Evolutionary conservation across 92 coral and sea anemone species (phyloP).

Genomic region (Bergia sp.): DNA sequence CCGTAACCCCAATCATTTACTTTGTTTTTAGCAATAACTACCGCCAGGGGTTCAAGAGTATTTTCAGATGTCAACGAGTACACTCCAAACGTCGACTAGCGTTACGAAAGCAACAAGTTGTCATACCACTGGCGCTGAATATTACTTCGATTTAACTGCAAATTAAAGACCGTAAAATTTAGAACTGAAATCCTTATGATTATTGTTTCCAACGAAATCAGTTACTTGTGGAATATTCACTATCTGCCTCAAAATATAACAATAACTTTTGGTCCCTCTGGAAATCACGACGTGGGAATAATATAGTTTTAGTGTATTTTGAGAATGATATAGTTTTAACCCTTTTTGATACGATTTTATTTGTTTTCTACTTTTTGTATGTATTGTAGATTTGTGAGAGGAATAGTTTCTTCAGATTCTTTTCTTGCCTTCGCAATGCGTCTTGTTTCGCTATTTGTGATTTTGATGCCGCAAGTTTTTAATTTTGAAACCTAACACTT

Average conservation of each 20-base stretch:
- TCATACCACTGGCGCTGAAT: background rate
- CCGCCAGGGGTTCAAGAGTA: slow-evolving; percentile 4
- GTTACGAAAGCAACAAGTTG: slow-evolving; percentile 5
- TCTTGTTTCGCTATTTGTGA: no score
- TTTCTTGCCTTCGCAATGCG: no score
- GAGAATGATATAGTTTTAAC: no score
- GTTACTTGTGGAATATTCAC: background rate
- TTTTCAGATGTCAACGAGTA: background rate
- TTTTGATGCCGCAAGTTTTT: no score
- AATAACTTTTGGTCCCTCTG: background rate
- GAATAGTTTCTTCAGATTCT: no score
- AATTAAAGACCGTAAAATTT: background rate
- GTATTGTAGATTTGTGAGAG: no score
- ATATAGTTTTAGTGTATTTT: no score
- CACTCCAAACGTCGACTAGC: background rate
- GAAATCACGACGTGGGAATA: no score
- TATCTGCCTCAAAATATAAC: background rate
- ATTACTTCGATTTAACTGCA: background rate
- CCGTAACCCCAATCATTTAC: slow-evolving; percentile 2
- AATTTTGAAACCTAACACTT: no score
- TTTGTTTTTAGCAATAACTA: slow-evolving; percentile 20
- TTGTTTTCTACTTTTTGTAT: no score
- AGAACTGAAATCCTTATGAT: background rate
- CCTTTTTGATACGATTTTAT: no score
- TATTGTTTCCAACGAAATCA: no score